These are phyloP conservation scores for Bradypodion ventrale DNA, from an alignment of 2,797 vertebrate genomes.

Conservation along the genomic window DNA sequence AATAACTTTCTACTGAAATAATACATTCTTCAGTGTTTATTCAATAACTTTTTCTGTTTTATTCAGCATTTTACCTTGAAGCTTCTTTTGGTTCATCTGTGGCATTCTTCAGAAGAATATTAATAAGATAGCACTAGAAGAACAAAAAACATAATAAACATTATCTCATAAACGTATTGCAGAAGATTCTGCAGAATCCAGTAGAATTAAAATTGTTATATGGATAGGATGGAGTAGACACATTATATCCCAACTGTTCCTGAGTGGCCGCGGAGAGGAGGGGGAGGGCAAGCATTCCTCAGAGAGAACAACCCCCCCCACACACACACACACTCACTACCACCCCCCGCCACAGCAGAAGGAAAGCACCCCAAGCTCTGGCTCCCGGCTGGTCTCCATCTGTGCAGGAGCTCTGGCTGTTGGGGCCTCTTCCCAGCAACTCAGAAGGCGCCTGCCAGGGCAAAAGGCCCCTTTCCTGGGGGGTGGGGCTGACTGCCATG, in stretches of 20 bases:
- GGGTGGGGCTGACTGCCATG: too few species aligned
- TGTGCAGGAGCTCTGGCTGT: too few species aligned
- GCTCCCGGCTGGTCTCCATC: too few species aligned
- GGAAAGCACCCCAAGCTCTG: too few species aligned
- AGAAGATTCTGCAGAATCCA: background rate
- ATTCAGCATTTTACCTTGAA: slow-evolving; percentile 84
- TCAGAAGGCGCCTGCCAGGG: too few species aligned
- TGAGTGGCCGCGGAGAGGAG: too few species aligned
- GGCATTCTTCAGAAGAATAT: slow-evolving; percentile 90
- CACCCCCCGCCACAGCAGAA: too few species aligned
- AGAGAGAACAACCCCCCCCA: too few species aligned
- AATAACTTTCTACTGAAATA: slow-evolving; percentile 19
- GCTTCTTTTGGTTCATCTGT: slow-evolving; percentile 91
- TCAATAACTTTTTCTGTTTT: slow-evolving; percentile 43
- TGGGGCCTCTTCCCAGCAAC: too few species aligned
- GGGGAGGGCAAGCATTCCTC: too few species aligned
- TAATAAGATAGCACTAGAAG: slow-evolving; percentile 89
- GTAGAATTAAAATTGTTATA: background rate
- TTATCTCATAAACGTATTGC: background rate
- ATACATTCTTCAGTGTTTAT: slow-evolving; percentile 30
- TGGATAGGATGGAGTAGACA: background rate
- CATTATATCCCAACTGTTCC: background rate
- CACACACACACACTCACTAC: too few species aligned
- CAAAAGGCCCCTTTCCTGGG: too few species aligned
- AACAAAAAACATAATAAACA: slow-evolving; percentile 67